phyloP scores from a whole-genome alignment of 2,888 invertebrate genomes.

The Pyrgus malvae region DNA sequence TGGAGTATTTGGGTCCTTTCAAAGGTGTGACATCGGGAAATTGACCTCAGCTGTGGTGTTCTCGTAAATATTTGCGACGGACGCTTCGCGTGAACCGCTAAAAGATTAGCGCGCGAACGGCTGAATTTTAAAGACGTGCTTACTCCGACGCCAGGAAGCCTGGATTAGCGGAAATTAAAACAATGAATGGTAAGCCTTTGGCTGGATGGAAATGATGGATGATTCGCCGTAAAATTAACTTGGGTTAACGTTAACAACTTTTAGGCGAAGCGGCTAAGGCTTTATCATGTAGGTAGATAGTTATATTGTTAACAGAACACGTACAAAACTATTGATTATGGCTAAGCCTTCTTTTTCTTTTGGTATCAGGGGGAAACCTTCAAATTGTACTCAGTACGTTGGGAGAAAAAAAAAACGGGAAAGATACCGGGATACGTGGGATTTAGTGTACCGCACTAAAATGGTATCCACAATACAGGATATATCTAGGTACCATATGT shows the following conservation, averaged over 20 bases:
- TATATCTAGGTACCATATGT: no score
- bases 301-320: no score
- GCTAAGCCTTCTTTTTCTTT: no score
- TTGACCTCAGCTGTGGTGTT: constrained; percentile 75
- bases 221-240: background rate
- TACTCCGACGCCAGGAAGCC: constrained; percentile 13
- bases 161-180: constrained; percentile 24
- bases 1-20: constrained; percentile 44
- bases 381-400: no score
- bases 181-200: constrained; percentile 1
- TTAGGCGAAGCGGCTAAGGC: background rate
- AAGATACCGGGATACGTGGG: no score
- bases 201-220: constrained; percentile 4
- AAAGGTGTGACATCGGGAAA: constrained; percentile 47
- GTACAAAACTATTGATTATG: no score
- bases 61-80: constrained; percentile 75
- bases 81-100: constrained; percentile 64
- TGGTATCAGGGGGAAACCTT: no score
- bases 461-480: no score
- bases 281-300: no score
- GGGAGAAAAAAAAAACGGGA: no score
- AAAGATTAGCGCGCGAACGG: constrained; percentile 64
- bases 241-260: background rate
- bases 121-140: constrained; percentile 50
- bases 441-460: no score